Evolutionary conservation across 1,140 invertebrate genomes (phyloP), one percentile per base, ranked within the genome.

Genomic region (Hypsibius dujardini): DNA sequence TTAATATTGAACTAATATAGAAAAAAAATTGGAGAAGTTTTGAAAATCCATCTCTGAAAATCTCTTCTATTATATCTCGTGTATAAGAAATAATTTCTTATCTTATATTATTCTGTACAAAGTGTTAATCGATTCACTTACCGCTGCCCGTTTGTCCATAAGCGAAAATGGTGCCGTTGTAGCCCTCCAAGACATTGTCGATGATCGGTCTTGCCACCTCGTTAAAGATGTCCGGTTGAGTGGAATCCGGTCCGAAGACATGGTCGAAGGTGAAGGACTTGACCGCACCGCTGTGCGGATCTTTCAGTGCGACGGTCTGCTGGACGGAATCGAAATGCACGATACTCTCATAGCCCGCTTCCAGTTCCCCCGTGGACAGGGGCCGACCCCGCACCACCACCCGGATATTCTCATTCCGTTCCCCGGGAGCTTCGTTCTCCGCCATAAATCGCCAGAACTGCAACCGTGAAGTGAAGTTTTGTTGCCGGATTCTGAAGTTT

Each of bases 341-440:
- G 70, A 88, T 85, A 76, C 84, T 85, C 76, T 85, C 83, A 59
- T 85, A 84, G 62, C 86, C 85, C 47, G 84, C 82, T 60, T 85
- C 80, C 72, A 86, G 80, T 79, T 95, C 91, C 75, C 86, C 85
- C 76, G 86, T 85, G 78, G 86, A 90, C 77, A 93, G 84, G 0
- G 92, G 92, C 71, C 92, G 84, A 73, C 91, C 86, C 72, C 92
- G 83, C 28, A 95, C 88, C 46, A 92, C 89, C 47, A 95, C 92
- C 72, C 88, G 84, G 59, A 84, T 83, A 76, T 84, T 85, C 72
- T 67, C 62, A 67, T 3, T 42, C 3, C 12, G 45, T 45, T 42
- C 62, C 28, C 28, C 28, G 12, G 62, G 62, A 15, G 62, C 12
- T 12, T 42, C 45, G 42, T 67, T 67, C 42, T 67, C 62, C 12